Percentiles rank a stretch among this genome's conserved stretches.
phyloP scores from a whole-genome alignment of 2,888 invertebrate genomes.

The Eretmocerus hayati region DNA sequence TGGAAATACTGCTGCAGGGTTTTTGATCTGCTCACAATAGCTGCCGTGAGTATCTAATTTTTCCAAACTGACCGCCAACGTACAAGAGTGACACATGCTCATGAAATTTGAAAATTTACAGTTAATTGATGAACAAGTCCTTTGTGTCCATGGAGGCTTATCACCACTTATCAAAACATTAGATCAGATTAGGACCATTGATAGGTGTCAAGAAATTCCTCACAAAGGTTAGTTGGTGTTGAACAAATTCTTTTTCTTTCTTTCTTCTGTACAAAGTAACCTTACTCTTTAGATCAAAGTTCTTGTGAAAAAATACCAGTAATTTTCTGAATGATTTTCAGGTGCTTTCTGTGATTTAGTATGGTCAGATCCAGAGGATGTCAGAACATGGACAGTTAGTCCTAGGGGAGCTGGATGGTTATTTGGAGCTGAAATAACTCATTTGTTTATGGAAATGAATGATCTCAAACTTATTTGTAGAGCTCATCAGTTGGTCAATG shows the following conservation, averaged over 20 bases:
- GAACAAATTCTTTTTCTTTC: conserved; percentile 1
- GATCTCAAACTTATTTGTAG: conserved; percentile 89
- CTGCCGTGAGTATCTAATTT: conserved; percentile 67
- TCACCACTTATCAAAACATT: conserved; percentile 95
- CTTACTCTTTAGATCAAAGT: no score
- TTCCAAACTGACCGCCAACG: neutral
- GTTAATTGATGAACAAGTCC: conserved; percentile 93
- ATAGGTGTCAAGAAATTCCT: conserved; percentile 95
- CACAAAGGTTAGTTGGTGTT: conserved; percentile 79
- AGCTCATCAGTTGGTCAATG: conserved; percentile 98
- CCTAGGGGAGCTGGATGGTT: conserved; percentile 97
- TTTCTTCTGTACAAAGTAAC: no score
- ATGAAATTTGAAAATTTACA: conserved; percentile 46
- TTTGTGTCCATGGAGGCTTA: conserved; percentile 96
- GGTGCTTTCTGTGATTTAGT: conserved; percentile 96
- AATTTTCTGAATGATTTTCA: no score
- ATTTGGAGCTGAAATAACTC: conserved; percentile 90
- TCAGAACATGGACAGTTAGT: conserved; percentile 87
- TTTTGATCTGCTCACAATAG: conserved; percentile 94
- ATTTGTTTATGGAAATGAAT: conserved; percentile 91
- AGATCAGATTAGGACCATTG: conserved; percentile 92
- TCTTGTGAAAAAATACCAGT: no score
- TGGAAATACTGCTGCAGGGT: conserved; percentile 99
- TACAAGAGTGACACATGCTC: neutral
- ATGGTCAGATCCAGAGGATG: conserved; percentile 99